Evolutionary conservation across 2,113 vertebrate species (phyloP).

Genomic region (Hipposideros armiger): DNA sequence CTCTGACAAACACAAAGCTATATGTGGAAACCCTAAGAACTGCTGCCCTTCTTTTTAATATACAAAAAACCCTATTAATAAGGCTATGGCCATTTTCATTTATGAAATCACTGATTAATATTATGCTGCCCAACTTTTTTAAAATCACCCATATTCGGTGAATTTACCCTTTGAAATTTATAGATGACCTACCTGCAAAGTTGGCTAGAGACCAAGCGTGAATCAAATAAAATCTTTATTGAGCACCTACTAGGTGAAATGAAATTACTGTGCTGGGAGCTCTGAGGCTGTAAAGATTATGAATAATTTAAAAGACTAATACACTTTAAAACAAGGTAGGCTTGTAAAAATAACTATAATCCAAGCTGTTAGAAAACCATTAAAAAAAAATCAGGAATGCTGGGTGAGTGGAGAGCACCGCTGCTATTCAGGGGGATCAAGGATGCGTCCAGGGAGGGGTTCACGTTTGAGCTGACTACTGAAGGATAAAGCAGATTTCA

Average conservation of each 20-base stretch:
- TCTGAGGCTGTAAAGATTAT: background rate
- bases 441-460: accelerated
- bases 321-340: background rate
- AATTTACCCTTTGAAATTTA: background rate
- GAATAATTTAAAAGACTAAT: conserved; percentile 39
- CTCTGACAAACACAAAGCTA: background rate
- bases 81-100: background rate
- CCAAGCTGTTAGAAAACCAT: background rate
- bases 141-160: background rate
- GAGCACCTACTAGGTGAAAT: background rate
- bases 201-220: background rate
- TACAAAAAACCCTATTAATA: background rate
- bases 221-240: background rate
- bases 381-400: background rate
- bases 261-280: background rate
- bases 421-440: background rate
- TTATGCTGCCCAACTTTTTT: background rate
- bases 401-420: accelerated
- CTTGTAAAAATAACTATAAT: background rate
- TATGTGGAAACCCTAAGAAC: background rate
- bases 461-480: background rate
- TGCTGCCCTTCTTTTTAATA: background rate
- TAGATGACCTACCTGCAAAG: background rate
- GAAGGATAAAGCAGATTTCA: background rate
- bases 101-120: background rate